phyloP scores from a whole-genome alignment of 2,888 invertebrate species.

The Eilema griseolum region DNA sequence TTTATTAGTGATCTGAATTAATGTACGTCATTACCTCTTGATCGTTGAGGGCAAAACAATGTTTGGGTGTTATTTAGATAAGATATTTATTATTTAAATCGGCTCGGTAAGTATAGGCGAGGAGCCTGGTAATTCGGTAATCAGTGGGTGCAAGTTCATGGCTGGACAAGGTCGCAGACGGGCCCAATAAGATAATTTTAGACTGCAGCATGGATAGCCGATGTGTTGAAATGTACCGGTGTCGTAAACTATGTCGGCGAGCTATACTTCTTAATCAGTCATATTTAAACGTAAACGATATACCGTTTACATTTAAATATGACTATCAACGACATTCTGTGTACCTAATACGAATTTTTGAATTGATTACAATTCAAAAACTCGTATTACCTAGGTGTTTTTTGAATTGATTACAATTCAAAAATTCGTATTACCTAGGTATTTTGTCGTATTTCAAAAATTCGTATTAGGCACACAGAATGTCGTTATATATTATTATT shows the following conservation, averaged over 20 bases:
- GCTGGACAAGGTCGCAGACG: conserved; percentile 76
- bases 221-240: conserved; percentile 56
- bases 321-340: neutral
- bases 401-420: too few relatives aligned
- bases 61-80: conserved; percentile 83
- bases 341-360: neutral
- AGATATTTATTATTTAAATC: conserved; percentile 87
- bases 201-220: conserved; percentile 52
- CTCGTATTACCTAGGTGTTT: too few relatives aligned
- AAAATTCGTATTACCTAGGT: too few relatives aligned
- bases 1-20: conserved; percentile 83
- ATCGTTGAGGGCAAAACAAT: conserved; percentile 78
- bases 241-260: conserved; percentile 26
- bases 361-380: too few relatives aligned
- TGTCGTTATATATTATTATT: too few relatives aligned
- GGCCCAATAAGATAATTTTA: conserved; percentile 72
- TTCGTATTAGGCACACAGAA: too few relatives aligned
- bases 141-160: conserved; percentile 78
- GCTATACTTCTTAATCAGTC: conserved; percentile 9
- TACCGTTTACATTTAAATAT: neutral
- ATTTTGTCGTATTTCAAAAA: too few relatives aligned
- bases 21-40: conserved; percentile 79
- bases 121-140: conserved; percentile 84
- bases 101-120: conserved; percentile 83
- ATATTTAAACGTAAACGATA: too few relatives aligned